These are phyloP conservation scores for Bugula neritina DNA, from an alignment of 2,888 invertebrate species.

Conservation along the genomic window DNA sequence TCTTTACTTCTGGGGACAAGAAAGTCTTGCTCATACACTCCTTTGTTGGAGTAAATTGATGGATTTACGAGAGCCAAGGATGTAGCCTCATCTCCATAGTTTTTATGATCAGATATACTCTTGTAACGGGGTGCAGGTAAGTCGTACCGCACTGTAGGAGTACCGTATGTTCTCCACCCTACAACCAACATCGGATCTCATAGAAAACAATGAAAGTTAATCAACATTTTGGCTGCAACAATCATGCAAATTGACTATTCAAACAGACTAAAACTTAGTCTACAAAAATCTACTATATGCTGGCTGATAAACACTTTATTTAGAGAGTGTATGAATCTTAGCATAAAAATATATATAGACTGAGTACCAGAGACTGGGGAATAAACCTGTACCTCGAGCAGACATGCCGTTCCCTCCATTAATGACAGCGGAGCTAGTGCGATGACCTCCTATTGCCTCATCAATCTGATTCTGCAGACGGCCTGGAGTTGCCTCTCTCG, in stretches of 20 bases:
- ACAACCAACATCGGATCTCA: too few relatives aligned
- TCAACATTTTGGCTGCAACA: too few relatives aligned
- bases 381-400: slow-evolving; percentile 44
- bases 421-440: slow-evolving; percentile 46
- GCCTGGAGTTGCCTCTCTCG: slow-evolving; percentile 39
- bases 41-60: slow-evolving; percentile 44
- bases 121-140: slow-evolving; percentile 44
- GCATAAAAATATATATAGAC: too few relatives aligned
- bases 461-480: slow-evolving; percentile 47
- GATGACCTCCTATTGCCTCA: slow-evolving; percentile 42
- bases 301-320: too few relatives aligned
- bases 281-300: too few relatives aligned
- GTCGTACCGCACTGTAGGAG: slow-evolving; percentile 49
- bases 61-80: slow-evolving; percentile 48
- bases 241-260: too few relatives aligned
- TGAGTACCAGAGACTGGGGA: too few relatives aligned
- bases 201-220: too few relatives aligned
- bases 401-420: slow-evolving; percentile 46
- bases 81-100: slow-evolving; percentile 50
- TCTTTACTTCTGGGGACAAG: slow-evolving; percentile 42
- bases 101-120: slow-evolving; percentile 43
- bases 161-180: slow-evolving; percentile 50
- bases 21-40: slow-evolving; percentile 49
- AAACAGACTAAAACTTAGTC: too few relatives aligned
- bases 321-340: too few relatives aligned